These are phyloP conservation scores for Aphelenchoides avenae DNA, from an alignment of 1,140 invertebrate genomes.

Conservation along the genomic window DNA sequence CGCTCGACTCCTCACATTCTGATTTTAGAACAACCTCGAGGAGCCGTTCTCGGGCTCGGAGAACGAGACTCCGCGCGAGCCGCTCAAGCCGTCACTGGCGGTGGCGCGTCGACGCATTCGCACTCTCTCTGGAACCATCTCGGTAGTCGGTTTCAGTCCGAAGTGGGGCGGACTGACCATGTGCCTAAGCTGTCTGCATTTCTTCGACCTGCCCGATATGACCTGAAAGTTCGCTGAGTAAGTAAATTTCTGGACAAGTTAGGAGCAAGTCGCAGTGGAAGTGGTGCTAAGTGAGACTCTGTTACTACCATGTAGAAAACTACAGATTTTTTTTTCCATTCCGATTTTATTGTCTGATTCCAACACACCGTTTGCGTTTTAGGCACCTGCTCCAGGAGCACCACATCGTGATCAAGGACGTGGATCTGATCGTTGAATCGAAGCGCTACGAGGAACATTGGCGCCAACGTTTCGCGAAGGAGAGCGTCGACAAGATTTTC, in stretches of 20 bases:
- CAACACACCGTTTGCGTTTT: too few relatives aligned
- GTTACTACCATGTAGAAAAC: too few relatives aligned
- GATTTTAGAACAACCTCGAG: conserved; percentile 41
- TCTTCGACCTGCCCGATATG: conserved; percentile 56
- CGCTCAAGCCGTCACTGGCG: conserved; percentile 49
- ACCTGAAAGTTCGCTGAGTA: conserved; percentile 45
- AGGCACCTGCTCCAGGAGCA: conserved; percentile 38
- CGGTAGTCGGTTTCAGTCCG: conserved; percentile 53
- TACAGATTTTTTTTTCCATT: too few relatives aligned
- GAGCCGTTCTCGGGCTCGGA: conserved; percentile 58
- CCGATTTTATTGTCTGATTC: too few relatives aligned
- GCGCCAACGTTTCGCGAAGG: conserved; percentile 56
- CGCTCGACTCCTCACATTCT: background rate
- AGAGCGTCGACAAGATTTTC: conserved; percentile 50
- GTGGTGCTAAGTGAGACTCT: too few relatives aligned
- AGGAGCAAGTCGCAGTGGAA: too few relatives aligned
- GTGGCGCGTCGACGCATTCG: conserved; percentile 56
- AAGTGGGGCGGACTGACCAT: conserved; percentile 59
- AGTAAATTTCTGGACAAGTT: too few relatives aligned
- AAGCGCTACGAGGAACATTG: conserved; percentile 57
- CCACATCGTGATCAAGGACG: conserved; percentile 55
- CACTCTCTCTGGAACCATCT: conserved; percentile 57
- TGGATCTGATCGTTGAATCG: conserved; percentile 57
- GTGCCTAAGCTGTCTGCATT: conserved; percentile 55
- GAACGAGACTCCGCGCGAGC: conserved; percentile 40